A percentile compares a stretch with the other conserved stretches of the same genome.
Evolutionary conservation across 2,113 vertebrate species (phyloP).

Genomic region (Dermatemys mawii): DNA sequence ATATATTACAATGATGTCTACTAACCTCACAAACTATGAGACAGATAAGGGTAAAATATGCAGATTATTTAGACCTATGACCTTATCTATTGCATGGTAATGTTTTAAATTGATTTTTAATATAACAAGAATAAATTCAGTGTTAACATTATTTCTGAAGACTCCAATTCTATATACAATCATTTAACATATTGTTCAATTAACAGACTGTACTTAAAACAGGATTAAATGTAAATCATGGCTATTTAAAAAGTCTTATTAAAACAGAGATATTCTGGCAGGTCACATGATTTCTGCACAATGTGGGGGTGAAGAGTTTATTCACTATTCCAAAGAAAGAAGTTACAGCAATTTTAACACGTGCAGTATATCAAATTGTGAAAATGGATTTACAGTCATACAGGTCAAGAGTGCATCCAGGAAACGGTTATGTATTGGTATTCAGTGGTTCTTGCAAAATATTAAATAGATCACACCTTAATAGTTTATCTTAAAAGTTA

Average conservation of each 20-base stretch:
- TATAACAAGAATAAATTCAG: slow-evolving; percentile 57
- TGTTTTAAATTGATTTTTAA: slow-evolving; percentile 70
- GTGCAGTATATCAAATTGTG: slow-evolving; percentile 45
- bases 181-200: slow-evolving; percentile 53
- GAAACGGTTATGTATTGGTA: slow-evolving; percentile 25
- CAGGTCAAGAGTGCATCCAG: slow-evolving; percentile 50
- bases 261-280: slow-evolving; percentile 3
- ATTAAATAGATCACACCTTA: background rate
- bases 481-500: background rate
- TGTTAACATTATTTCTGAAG: slow-evolving; percentile 62
- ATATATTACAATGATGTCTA: slow-evolving; percentile 39
- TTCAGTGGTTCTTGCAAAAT: background rate
- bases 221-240: slow-evolving; percentile 20
- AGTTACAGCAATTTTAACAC: slow-evolving; percentile 46
- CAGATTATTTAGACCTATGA: slow-evolving; percentile 63
- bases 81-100: slow-evolving; percentile 63
- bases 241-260: slow-evolving; percentile 8
- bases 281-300: slow-evolving; percentile 53
- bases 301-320: slow-evolving; percentile 54
- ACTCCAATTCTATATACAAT: slow-evolving; percentile 22
- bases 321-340: slow-evolving; percentile 60
- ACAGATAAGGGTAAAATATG: slow-evolving; percentile 66
- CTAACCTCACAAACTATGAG: slow-evolving; percentile 21
- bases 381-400: slow-evolving; percentile 57
- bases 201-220: slow-evolving; percentile 26